phyloP scores from a whole-genome alignment of 2,888 invertebrate species.

The Trachelus tabidus region DNA sequence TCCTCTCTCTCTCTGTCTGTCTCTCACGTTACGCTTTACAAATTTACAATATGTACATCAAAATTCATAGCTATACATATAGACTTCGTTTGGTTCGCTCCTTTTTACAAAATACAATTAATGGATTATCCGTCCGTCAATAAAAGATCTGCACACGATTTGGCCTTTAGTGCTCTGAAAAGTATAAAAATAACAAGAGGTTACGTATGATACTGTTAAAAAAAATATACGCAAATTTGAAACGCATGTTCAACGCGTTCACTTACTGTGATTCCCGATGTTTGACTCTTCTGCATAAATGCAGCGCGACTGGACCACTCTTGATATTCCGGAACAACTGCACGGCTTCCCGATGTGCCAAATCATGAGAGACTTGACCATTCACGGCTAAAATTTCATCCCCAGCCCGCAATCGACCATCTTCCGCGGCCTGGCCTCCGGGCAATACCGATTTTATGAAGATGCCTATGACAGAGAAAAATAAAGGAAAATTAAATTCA shows the following conservation, averaged over 20 bases:
- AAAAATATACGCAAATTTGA: slow-evolving; percentile 65
- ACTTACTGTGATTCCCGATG: slow-evolving; percentile 65
- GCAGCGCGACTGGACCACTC: slow-evolving; percentile 80
- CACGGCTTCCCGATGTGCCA: slow-evolving; percentile 84
- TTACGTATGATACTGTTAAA: slow-evolving; percentile 1
- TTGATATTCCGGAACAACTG: slow-evolving; percentile 84
- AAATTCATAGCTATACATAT: slow-evolving; percentile 10
- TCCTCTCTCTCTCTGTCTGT: too few relatives aligned
- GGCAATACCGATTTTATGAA: slow-evolving; percentile 88
- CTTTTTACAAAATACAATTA: not conserved
- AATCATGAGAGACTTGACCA: slow-evolving; percentile 82
- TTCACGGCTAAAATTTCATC: slow-evolving; percentile 87
- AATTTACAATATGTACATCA: slow-evolving; percentile 33
- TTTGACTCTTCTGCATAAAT: slow-evolving; percentile 74
- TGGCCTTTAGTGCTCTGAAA: slow-evolving; percentile 77
- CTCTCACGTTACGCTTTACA: slow-evolving; percentile 1
- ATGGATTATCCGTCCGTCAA: slow-evolving; percentile 68
- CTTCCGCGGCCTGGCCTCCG: slow-evolving; percentile 85
- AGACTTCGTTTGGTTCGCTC: not conserved
- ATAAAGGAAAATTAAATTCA: slow-evolving; percentile 7
- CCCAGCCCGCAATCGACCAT: slow-evolving; percentile 84
- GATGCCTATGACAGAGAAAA: slow-evolving; percentile 68
- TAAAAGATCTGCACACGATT: slow-evolving; percentile 79
- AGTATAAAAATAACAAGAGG: slow-evolving; percentile 27
- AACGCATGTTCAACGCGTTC: not conserved